Conservation (phyloP, 2,888 invertebrate genomes). For the Rhopalosiphum nymphaeae region DNA sequence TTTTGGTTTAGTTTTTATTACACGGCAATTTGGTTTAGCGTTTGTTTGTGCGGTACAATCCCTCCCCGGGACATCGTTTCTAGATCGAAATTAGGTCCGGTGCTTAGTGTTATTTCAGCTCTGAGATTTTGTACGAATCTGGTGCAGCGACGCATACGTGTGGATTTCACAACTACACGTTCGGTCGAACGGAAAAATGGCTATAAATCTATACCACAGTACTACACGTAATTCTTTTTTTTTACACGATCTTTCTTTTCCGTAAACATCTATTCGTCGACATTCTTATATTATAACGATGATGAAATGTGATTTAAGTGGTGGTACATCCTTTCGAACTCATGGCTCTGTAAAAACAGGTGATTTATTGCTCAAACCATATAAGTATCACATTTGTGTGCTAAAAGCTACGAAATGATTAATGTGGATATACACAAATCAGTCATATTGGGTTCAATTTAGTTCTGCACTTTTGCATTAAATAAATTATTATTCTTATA, state of each 20-base stretch:
- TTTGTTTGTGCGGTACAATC: neutral
- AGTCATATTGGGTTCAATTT: neutral
- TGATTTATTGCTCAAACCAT: neutral
- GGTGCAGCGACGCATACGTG: neutral
- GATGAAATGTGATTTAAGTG: neutral
- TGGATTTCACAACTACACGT: neutral
- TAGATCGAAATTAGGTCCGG: neutral
- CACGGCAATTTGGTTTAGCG: neutral
- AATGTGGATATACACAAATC: neutral
- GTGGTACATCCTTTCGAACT: neutral
- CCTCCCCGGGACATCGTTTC: neutral
- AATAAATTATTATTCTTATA: neutral
- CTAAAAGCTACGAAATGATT: neutral
- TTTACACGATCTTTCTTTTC: neutral
- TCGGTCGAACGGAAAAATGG: neutral
- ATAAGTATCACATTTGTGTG: neutral
- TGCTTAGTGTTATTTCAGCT: neutral
- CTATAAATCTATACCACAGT: neutral
- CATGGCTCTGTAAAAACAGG: neutral
- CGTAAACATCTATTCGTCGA: neutral
- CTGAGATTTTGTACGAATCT: neutral
- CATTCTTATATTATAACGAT: neutral
- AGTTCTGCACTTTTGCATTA: neutral
- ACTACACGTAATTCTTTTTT: neutral
- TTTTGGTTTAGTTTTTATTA: neutral